Base-by-base conservation (phyloP, 1,140 invertebrate genomes). In the Hyles euphorbiae region DNA sequence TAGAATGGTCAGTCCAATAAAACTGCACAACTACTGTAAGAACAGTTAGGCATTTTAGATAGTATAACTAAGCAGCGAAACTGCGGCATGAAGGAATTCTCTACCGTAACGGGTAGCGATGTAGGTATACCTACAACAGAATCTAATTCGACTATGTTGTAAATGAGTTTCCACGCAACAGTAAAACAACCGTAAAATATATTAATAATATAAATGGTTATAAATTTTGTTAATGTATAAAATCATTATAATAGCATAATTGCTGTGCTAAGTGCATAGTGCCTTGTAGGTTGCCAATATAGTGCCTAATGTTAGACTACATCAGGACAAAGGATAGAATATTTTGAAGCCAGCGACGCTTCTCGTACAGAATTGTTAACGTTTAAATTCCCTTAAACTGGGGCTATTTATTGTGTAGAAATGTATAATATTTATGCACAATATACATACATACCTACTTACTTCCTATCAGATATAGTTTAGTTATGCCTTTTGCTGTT, bases 221-320 rank as follows among this genome's bases (percentile, higher is more conserved):
- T 68, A 72, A 58, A 67, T 65, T 68, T 64, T 67, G 66, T 69
- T 72, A 60, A 61, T 61, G 48, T 55, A 65, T 66, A 46, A 67
- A 72, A 66, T 73, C 72, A 79, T 79, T 70, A 72, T 65, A 77
- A 82, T 79, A 78, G 70, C 72, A 76, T 73, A 78, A 79, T 78
- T 86, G 84, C 82, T 87, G 84, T 88, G 83, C 83, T 88, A 89
- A 85, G 78, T 87, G 84, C 85, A 89, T 89, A 89, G 89, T 90
- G 89, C 89, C 89, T 90, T 89, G 87, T 89, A 88, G 89, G 87
- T 89, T 87, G 86, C 89, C 88, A 90, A 89, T 84, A 80, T 89
- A 89, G 87, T 90, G 89, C 89, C 89, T 88, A 88, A 87, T 78
- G 78, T 87, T 87, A 77, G 80, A 78, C 86, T 76, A 78, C 80